A percentile compares a stretch with the other conserved stretches of the same genome.
Conservation (phyloP, 2,113 vertebrate genomes). For the Hystrix brachyura region DNA sequence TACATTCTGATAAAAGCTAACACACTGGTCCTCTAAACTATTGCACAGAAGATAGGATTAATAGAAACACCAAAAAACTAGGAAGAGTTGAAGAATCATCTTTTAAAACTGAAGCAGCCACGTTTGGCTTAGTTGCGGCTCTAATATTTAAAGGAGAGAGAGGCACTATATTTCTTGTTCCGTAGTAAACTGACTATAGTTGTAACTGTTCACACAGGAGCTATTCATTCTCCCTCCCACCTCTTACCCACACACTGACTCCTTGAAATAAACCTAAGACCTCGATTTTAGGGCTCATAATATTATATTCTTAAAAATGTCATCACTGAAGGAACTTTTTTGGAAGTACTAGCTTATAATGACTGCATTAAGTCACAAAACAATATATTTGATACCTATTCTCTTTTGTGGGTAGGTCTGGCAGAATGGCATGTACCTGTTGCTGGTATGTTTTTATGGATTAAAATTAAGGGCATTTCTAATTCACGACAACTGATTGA, state of each 20-base stretch:
- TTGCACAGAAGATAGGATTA: not conserved
- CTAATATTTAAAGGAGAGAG: not conserved
- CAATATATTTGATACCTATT: not conserved
- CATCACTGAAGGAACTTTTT: not conserved
- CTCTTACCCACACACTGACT: not conserved
- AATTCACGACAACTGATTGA: slow-evolving; percentile 93
- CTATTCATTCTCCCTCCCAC: not conserved
- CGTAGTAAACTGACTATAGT: too few relatives aligned
- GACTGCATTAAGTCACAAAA: not conserved
- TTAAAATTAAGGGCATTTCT: slow-evolving; percentile 93
- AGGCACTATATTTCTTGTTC: not conserved
- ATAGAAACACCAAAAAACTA: not conserved
- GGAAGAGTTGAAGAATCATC: not conserved
- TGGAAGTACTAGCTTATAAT: not conserved
- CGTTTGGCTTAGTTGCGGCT: not conserved
- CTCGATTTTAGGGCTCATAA: not conserved
- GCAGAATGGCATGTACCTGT: slow-evolving; percentile 95
- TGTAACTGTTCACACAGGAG: not conserved
- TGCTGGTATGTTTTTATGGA: slow-evolving; percentile 98
- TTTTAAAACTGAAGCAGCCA: not conserved
- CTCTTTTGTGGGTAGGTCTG: slow-evolving; percentile 86
- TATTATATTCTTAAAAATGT: not conserved
- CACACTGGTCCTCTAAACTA: not conserved
- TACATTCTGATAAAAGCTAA: slow-evolving; percentile 41
- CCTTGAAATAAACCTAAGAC: slow-evolving; percentile 12